These are phyloP conservation scores for Patiria miniata DNA, from an alignment of 35 echinoderm and acorn worm genomes.

Conservation along the genomic window DNA sequence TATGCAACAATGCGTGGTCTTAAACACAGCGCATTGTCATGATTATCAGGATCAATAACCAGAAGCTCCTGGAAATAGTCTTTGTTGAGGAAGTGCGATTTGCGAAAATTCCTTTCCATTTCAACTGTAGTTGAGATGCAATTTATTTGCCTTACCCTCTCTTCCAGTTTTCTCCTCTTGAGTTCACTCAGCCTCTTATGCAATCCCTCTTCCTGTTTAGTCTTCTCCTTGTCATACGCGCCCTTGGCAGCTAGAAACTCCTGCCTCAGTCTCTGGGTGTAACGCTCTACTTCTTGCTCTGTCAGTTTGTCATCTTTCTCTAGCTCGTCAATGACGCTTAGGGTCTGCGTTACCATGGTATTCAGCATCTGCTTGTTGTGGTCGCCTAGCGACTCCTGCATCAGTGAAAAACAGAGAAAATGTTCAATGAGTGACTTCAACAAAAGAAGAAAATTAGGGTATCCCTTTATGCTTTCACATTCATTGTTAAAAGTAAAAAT, in stretches of 20 bases:
- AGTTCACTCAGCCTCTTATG: constrained; percentile 83
- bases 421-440: too few species aligned
- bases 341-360: constrained; percentile 75
- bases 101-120: too few species aligned
- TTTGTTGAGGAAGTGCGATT: too few species aligned
- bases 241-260: constrained; percentile 71
- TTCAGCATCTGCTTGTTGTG: constrained; percentile 77
- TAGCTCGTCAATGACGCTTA: constrained; percentile 61
- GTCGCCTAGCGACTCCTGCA: constrained; percentile 74
- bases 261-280: constrained; percentile 59
- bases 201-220: constrained; percentile 72
- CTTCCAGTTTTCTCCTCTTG: constrained; percentile 75
- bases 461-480: too few species aligned
- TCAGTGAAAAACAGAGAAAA: not conserved
- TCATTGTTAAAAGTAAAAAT: too few species aligned
- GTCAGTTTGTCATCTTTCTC: constrained; percentile 68
- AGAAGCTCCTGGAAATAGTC: too few species aligned
- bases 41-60: too few species aligned
- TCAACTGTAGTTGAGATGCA: too few species aligned
- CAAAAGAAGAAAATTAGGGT: too few species aligned
- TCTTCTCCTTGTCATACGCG: constrained; percentile 73
- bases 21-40: too few species aligned
- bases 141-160: constrained; percentile 68
- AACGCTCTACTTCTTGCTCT: constrained; percentile 58
- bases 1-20: too few species aligned